A percentile compares a stretch with the other conserved stretches of the same genome.
Conservation (phyloP, 2,888 invertebrate species). For the Nezara viridula region DNA sequence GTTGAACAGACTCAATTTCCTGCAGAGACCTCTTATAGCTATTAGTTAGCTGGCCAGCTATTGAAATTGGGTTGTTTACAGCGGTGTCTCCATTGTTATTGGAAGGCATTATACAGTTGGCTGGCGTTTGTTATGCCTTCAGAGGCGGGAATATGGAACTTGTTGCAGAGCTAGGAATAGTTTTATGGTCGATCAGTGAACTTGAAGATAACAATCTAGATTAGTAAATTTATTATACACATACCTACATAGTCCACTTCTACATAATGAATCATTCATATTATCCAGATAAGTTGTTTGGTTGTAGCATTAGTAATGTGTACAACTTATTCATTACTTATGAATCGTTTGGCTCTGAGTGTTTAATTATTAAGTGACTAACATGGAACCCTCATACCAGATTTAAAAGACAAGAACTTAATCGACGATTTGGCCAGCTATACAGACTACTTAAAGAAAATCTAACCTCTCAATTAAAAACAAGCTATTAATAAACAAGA, state of each 20-base stretch:
- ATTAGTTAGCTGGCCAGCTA: neutral
- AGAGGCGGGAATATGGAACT: neutral
- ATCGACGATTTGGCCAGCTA: too few species aligned
- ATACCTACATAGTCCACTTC: neutral
- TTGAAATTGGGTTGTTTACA: conserved; percentile 29
- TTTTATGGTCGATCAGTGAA: neutral
- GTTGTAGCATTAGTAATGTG: too few species aligned
- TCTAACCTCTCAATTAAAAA: too few species aligned
- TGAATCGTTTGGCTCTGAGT: too few species aligned
- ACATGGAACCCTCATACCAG: too few species aligned
- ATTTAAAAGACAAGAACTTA: too few species aligned
- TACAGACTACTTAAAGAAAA: too few species aligned
- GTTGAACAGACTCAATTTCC: conserved; percentile 27
- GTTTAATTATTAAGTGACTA: too few species aligned
- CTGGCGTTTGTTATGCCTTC: neutral
- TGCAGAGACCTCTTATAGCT: neutral
- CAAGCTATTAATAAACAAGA: too few species aligned
- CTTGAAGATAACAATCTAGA: neutral
- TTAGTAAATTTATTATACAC: neutral
- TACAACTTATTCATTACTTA: too few species aligned
- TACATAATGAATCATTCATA: too few species aligned
- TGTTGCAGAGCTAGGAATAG: neutral
- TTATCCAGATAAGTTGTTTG: too few species aligned
- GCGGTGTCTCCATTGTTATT: neutral
- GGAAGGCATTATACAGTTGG: conserved; percentile 30